Evolutionary conservation across 2,113 vertebrate species (phyloP), one percentile per base, ranked within the genome.

Genomic region (Phasianus colchicus): DNA sequence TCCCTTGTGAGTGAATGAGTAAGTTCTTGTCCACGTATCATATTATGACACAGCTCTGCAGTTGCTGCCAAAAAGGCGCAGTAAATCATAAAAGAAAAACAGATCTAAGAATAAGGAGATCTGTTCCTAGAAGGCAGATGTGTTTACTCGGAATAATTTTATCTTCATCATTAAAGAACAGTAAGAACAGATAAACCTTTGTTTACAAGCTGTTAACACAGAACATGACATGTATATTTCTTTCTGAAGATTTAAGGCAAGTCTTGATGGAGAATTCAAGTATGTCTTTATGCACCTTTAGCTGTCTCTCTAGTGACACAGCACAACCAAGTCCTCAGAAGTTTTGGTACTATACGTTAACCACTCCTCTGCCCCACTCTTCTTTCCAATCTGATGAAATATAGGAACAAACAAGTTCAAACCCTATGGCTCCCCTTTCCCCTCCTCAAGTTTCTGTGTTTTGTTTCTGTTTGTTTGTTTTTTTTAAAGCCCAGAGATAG

Each of bases 21-120:
- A 95, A 92, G 61, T 95, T 88, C 88, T 92, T 78, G 85, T 83
- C 85, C 82, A 91, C 91, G 87, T 92, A 93, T 94, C 91, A 91
- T 30, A 84, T 64, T 73, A 42, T 80, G 92, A 87, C 87, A 86
- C 48, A 84, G 57, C 40, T 81, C 88, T 64, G 43, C 40, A 74
- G 79, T 67, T 89, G 40, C 86, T 90, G 85, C 91, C 69, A 81
- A 90, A 74, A 88, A 92, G 11, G 29, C 55, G 83, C 57, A 72
- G 85, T 94, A 96, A 95, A 92, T 90, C 95, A 92, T 81, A 83
- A 60, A 66, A 58, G 73, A 92, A 67, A 91, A 77, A 40, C 21
- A 79, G 76, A 88, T 52, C 13, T 71, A 83, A 83, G 58, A 92
- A 77, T 55, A 89, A 77, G 34, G 64, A 63, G 22, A 75, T 17